Evolutionary conservation across 1,140 invertebrate species (phyloP), one percentile per base, ranked within the genome.

Genomic region (Pantala flavescens): DNA sequence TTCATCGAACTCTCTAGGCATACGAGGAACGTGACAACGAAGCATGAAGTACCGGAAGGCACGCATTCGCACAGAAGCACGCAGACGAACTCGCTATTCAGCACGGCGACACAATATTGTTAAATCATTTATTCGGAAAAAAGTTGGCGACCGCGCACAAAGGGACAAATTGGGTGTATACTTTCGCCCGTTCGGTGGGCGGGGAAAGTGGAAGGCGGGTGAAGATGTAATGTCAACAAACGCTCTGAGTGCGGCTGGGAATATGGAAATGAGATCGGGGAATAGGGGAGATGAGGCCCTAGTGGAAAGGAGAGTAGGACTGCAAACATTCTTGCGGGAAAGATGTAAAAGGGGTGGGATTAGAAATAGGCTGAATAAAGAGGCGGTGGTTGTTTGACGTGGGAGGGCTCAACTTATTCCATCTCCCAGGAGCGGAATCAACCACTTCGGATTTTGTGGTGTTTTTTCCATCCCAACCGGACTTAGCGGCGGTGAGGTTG

Each of bases 161-260:
- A 36, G 28, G 28, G 28, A 36, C 28, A 36, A 36, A 36, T 36
- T 36, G 28, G 28, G 28, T 36, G 28, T 36, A 36, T 36, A 36
- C 28, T 36, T 36, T 36, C 28, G 28, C 28, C 28, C 28, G 28
- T 36, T 36, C 9, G 49, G n/a, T 3, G 49, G 49, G 12, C 5
- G n/a, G 14, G 12, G 49, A 63, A 12, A 63, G 49, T 63, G 49
- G 49, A 63, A 63, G 49, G 3, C 12, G 49, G 49, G 49, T 63
- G 49, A 63, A 63, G 49, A 63, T 63, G 49, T 63, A 63, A 63
- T 63, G 49, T 63, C 49, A 63, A 63, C 49, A 63, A 63, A 63
- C 49, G 49, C 16, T 1, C 12, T 63, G 49, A 63, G 49, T 63
- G 49, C 49, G 49, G 16, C n/a, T 63, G 49, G 49, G 49, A 63